Evolutionary conservation across 2,888 invertebrate genomes (phyloP).

Genomic region (Camponotus fellah): DNA sequence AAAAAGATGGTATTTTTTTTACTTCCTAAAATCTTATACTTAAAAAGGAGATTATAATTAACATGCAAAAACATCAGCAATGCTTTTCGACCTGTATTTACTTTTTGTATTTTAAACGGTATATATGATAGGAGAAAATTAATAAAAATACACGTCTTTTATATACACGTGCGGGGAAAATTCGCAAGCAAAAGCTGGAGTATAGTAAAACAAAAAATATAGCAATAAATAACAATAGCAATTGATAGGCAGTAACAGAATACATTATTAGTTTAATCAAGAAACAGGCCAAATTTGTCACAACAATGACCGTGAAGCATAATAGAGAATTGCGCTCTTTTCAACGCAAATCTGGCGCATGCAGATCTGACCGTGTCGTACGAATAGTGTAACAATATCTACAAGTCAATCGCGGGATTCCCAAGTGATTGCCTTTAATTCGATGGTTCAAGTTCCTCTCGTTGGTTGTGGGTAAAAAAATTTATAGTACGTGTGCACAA

Average conservation of each 20-base stretch:
- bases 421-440: conserved; percentile 39
- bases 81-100: not conserved
- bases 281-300: not conserved
- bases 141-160: not conserved
- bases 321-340: not conserved
- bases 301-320: not conserved
- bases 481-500: not conserved
- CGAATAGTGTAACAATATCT: conserved; percentile 29
- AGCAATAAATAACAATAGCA: too few species aligned
- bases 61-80: conserved; percentile 34
- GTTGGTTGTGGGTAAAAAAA: not conserved
- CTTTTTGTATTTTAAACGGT: not conserved
- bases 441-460: conserved; percentile 22
- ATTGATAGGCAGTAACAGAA: not conserved
- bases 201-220: conserved; percentile 6
- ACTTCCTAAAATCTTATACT: conserved; percentile 14
- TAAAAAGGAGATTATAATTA: conserved; percentile 1
- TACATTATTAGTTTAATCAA: conserved; percentile 2
- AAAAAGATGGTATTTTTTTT: not conserved
- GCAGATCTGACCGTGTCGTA: conserved; percentile 53
- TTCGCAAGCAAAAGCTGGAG: not conserved
- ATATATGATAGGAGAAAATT: not conserved
- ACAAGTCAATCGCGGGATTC: conserved; percentile 42
- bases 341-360: conserved; percentile 30
- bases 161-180: conserved; percentile 12